These are phyloP conservation scores for Darevskia mixta DNA, from an alignment of 2,797 vertebrate species.

Conservation along the genomic window DNA sequence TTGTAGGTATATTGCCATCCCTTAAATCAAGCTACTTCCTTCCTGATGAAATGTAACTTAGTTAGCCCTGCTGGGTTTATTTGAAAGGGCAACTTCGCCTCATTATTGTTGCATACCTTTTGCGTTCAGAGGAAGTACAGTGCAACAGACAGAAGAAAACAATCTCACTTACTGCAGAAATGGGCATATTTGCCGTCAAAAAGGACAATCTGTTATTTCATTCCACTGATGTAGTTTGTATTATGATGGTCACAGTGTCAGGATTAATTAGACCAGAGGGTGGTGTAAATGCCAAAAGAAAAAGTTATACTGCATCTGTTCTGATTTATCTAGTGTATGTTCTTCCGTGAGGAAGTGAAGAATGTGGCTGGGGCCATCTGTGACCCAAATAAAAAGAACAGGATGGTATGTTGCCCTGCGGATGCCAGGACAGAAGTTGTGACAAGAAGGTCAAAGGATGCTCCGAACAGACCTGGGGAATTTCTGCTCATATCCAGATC, in stretches of 20 bases:
- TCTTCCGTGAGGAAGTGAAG: slow-evolving; percentile 65
- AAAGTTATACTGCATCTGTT: slow-evolving; percentile 68
- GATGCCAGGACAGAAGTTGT: slow-evolving; percentile 57
- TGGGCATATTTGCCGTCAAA: slow-evolving; percentile 53
- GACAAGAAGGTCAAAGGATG: slow-evolving; percentile 63
- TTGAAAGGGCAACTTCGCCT: neutral
- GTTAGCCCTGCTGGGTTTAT: neutral
- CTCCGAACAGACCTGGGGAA: slow-evolving; percentile 27
- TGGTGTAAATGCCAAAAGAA: slow-evolving; percentile 70
- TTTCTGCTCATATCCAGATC: slow-evolving; percentile 12
- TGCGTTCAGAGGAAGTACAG: slow-evolving; percentile 3
- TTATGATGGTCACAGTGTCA: slow-evolving; percentile 65
- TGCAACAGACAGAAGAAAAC: slow-evolving; percentile 50
- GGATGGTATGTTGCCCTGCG: slow-evolving; percentile 51
- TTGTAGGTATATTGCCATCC: slow-evolving; percentile 41
- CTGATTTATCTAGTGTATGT: slow-evolving; percentile 69
- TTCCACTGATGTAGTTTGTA: slow-evolving; percentile 57
- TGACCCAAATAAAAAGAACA: slow-evolving; percentile 76
- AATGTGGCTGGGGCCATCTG: slow-evolving; percentile 77
- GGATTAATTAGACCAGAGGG: slow-evolving; percentile 71
- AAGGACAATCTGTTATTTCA: slow-evolving; percentile 66
- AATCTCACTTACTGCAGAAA: slow-evolving; percentile 55
- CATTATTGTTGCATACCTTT: neutral
- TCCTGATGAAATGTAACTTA: slow-evolving; percentile 40
- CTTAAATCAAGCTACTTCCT: slow-evolving; percentile 36